Percentiles rank a stretch among this genome's conserved stretches.
These are phyloP conservation scores for Tanypteryx hageni DNA, from an alignment of 2,888 invertebrate species.

Conservation along the genomic window DNA sequence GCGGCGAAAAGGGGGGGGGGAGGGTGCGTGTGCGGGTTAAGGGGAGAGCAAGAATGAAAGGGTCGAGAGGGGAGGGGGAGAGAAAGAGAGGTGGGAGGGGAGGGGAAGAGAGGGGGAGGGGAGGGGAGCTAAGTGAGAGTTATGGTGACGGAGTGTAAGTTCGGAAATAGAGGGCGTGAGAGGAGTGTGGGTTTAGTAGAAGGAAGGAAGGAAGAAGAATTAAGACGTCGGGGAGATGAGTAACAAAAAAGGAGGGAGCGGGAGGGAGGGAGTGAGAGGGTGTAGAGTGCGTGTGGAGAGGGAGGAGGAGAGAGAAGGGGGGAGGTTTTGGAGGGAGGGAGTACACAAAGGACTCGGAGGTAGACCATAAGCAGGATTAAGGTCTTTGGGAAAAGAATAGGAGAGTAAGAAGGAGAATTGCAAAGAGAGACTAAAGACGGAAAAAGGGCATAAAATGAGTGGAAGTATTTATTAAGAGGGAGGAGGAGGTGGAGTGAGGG, in stretches of 20 bases:
- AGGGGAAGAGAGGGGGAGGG: background rate
- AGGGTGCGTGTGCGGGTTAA: background rate
- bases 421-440: conserved; percentile 23
- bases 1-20: background rate
- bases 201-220: conserved; percentile 13
- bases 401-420: conserved; percentile 11
- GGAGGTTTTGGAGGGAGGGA: no score
- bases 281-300: background rate
- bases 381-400: conserved; percentile 34
- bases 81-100: background rate
- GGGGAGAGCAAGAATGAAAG: background rate
- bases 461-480: conserved; percentile 32
- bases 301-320: no score
- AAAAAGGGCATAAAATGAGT: conserved; percentile 19
- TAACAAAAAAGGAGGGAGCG: conserved; percentile 4
- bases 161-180: background rate
- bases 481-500: background rate
- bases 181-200: background rate
- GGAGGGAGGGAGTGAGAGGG: background rate
- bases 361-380: conserved; percentile 11
- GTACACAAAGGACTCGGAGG: conserved; percentile 48
- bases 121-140: conserved; percentile 1
- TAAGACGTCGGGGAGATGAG: conserved; percentile 44
- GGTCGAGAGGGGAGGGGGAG: background rate
- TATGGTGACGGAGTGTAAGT: conserved; percentile 28